A percentile compares a stretch with the other conserved stretches of the same genome.
Evolutionary conservation across 1,140 invertebrate genomes (phyloP).

Genomic region (Homarus americanus): DNA sequence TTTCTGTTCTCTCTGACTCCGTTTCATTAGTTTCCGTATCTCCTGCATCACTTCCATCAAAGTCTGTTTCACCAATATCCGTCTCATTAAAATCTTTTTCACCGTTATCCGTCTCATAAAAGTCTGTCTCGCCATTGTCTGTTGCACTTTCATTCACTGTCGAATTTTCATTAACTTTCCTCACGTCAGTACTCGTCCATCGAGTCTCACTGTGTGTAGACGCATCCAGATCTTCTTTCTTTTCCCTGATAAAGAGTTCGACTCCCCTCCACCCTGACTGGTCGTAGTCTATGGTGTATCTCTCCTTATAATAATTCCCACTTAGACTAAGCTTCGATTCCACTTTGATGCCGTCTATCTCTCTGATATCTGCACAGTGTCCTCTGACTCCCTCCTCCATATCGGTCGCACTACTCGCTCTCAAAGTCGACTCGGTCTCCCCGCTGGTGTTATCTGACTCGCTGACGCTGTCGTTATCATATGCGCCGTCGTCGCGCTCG

Average conservation of each 20-base stretch:
- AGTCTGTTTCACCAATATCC: background rate
- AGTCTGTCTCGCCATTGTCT: slow-evolving; percentile 8
- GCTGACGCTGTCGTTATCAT: background rate
- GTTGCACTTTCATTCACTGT: background rate
- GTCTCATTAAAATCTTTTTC: slow-evolving; percentile 24
- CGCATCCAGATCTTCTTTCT: background rate
- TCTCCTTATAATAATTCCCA: slow-evolving; percentile 38
- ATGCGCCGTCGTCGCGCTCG: background rate
- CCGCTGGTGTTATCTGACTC: slow-evolving; percentile 55
- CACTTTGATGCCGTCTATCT: background rate
- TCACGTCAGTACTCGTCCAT: background rate
- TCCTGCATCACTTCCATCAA: background rate
- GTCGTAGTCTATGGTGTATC: slow-evolving; percentile 28
- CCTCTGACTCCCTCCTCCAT: background rate
- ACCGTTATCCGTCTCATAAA: slow-evolving; percentile 22
- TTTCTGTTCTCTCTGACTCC: background rate
- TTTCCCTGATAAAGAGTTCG: slow-evolving; percentile 48
- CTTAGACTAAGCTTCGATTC: background rate
- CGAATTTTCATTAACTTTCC: background rate
- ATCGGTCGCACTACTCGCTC: slow-evolving; percentile 23
- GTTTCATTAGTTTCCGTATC: background rate
- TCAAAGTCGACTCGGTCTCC: slow-evolving; percentile 60
- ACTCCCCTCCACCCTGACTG: slow-evolving; percentile 34
- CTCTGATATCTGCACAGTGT: background rate
- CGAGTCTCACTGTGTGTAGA: background rate